A percentile compares a stretch with the other conserved stretches of the same genome.
Evolutionary conservation across 2,797 vertebrate species (phyloP).

Genomic region (Schizopygopsis malacanthus): DNA sequence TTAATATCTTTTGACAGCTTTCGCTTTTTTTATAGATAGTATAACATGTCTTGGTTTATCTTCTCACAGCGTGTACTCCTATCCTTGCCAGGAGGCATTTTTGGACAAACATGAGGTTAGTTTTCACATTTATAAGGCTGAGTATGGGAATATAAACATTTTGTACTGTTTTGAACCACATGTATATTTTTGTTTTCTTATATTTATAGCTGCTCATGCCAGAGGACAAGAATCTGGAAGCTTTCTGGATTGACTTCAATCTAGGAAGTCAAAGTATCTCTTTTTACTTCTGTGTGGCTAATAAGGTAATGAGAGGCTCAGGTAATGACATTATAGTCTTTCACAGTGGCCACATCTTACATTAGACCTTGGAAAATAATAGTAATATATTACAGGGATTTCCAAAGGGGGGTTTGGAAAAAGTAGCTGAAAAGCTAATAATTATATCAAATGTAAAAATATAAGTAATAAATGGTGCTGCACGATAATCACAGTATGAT

Average conservation of each 20-base stretch:
- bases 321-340: conserved; percentile 67
- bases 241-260: conserved; percentile 98
- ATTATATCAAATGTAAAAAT: background rate
- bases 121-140: conserved; percentile 30
- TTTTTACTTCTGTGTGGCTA: conserved; percentile 87
- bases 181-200: conserved; percentile 7
- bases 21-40: conserved; percentile 1
- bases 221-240: conserved; percentile 90
- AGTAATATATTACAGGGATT: background rate
- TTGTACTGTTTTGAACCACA: background rate
- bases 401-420: background rate
- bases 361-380: background rate
- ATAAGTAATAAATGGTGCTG: too few relatives aligned
- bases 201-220: conserved; percentile 88
- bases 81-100: conserved; percentile 89
- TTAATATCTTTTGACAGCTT: background rate
- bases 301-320: conserved; percentile 67
- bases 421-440: background rate
- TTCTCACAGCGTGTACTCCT: conserved; percentile 89
- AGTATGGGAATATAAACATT: background rate
- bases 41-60: conserved; percentile 52
- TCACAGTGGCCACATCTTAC: background rate
- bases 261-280: conserved; percentile 89
- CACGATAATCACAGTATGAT: background rate
- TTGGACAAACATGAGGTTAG: conserved; percentile 89